Evolutionary conservation across 2,888 invertebrate genomes (phyloP).

Genomic region (Dioctria linearis): DNA sequence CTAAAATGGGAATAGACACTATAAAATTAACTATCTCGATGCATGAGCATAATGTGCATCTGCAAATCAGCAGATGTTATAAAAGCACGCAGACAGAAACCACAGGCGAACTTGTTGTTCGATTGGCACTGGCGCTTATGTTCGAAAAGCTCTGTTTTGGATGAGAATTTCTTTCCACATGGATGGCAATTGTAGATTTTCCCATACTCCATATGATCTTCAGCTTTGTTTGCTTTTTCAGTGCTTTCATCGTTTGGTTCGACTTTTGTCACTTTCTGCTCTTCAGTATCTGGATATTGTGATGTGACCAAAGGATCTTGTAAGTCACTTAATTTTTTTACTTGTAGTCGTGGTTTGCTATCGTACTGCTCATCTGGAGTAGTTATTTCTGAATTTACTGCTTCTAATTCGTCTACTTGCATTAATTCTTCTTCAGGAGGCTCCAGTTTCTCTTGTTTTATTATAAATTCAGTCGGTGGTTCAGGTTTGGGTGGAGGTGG

Average conservation of each 20-base stretch:
- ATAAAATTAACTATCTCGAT: constrained; percentile 55
- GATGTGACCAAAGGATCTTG: constrained; percentile 59
- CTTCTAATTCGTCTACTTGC: background rate
- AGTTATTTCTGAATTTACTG: background rate
- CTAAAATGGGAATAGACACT: background rate
- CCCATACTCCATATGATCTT: constrained; percentile 60
- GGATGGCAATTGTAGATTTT: constrained; percentile 61
- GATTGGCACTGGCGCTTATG: constrained; percentile 61
- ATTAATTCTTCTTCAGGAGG: background rate
- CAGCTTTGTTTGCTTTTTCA: constrained; percentile 3
- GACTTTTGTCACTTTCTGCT: constrained; percentile 28
- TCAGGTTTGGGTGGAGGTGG: background rate
- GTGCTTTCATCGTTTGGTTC: background rate
- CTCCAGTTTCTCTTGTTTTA: constrained; percentile 33
- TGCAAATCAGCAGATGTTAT: constrained; percentile 61
- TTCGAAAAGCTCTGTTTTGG: constrained; percentile 61
- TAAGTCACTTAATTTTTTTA: constrained; percentile 56
- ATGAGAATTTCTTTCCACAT: constrained; percentile 61
- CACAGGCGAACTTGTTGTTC: constrained; percentile 61
- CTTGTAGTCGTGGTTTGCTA: constrained; percentile 49
- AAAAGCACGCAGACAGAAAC: constrained; percentile 60
- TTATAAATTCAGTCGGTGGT: constrained; percentile 16
- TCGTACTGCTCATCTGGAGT: background rate
- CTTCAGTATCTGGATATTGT: constrained; percentile 55
- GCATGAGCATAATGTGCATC: constrained; percentile 61